A percentile compares a stretch with the other conserved stretches of the same genome.
Evolutionary conservation across 2,113 vertebrate genomes (phyloP).

Genomic region (Craseonycteris thonglongyai): DNA sequence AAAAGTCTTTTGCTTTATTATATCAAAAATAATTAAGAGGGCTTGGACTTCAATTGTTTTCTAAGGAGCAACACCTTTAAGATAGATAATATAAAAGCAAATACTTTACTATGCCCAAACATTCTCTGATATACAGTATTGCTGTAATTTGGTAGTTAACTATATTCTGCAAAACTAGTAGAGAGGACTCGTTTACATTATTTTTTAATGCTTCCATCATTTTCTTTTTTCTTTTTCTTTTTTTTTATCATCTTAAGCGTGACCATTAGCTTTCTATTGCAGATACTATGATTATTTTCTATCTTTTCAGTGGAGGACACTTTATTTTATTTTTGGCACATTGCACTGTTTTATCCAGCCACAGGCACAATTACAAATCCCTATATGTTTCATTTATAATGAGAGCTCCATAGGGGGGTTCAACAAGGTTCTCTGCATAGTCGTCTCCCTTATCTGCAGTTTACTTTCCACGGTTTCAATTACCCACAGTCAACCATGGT

Average conservation of each 20-base stretch:
- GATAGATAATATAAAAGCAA: not conserved
- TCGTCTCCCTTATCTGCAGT: not conserved
- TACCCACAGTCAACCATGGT: not conserved
- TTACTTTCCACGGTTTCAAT: not conserved
- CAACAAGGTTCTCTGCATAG: conserved; percentile 33
- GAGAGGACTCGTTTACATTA: not conserved
- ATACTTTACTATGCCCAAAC: not conserved
- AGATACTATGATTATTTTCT: not conserved
- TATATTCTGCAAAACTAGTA: not conserved
- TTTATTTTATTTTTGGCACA: conserved; percentile 36
- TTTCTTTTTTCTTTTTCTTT: not conserved
- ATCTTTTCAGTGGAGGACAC: not conserved
- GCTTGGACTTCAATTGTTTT: not conserved
- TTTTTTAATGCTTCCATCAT: not conserved
- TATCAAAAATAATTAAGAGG: not conserved
- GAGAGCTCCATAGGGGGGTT: conserved; percentile 36
- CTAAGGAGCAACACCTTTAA: not conserved
- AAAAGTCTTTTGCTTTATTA: not conserved
- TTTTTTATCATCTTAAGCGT: not conserved
- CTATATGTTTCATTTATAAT: conserved; percentile 56
- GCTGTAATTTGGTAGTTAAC: not conserved
- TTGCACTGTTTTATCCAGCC: conserved; percentile 24
- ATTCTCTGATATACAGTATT: not conserved
- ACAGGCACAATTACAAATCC: conserved; percentile 38
- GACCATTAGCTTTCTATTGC: not conserved